Evolutionary conservation across 2,797 vertebrate species (phyloP), one percentile per base, ranked within the genome.

Genomic region (Pseudochromis fuscus): DNA sequence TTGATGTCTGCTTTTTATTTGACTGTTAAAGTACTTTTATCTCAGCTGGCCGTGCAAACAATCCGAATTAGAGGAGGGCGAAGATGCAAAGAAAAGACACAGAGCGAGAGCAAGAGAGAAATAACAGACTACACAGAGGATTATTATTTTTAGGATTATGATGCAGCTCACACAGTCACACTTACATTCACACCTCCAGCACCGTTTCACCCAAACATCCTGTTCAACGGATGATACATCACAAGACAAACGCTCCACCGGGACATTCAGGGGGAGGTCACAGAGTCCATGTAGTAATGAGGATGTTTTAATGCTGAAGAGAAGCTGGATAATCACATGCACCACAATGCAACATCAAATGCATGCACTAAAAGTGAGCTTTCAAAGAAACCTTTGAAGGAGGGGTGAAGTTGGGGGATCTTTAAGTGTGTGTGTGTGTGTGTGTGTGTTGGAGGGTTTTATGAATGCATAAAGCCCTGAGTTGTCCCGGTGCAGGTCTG

Each of bases 401-500:
- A 33, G 58, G 6, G 37, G 48, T 38, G 35, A 33, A 28, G 56
- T 31, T 1, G 42, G 45, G 24, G 57, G 51, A 16, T 2, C 13
- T 25, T 12, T 27, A 1, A 8, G 51, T 33, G 65, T 44, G 27
- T 21, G 46, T 31, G 30, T 30, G 30, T 30, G 30, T 30, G 30
- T 30, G 11, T 48, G 53, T 67, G 65, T 45, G 68, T 52, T 27
- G 52, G 25, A 21, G 82, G 31, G 58, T 45, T 28, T 50, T 27
- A 76, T 87, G 75, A 85, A 87, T 74, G 73, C 82, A 83, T 82
- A 77, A 76, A 83, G 80, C 67, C 35, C 15, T 0, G 55, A 51
- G 75, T 67, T 86, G 80, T 84, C 70, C 72, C 0, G 42, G 35
- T 61, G 52, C 50, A 77, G 74, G 60, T 66, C 70, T 81, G 73